These are phyloP conservation scores for Delphinapterus leucas DNA, from an alignment of 2,113 vertebrate genomes.

Conservation along the genomic window DNA sequence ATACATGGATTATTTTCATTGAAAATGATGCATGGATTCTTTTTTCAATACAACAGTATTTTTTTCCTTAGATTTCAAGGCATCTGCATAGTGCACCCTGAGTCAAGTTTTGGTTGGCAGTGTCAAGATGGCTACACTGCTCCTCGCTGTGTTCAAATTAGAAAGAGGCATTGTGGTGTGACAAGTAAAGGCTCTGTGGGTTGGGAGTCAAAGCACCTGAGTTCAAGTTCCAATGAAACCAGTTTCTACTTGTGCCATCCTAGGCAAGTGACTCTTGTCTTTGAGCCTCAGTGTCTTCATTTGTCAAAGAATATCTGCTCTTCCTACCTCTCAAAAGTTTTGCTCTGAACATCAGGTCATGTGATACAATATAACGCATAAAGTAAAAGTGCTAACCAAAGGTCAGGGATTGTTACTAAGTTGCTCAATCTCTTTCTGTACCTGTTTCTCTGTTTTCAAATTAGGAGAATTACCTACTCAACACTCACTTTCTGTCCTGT, in stretches of 20 bases:
- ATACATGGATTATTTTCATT: background rate
- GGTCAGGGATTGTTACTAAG: background rate
- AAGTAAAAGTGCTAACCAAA: background rate
- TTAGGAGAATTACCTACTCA: background rate
- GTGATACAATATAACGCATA: background rate
- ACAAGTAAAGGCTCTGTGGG: background rate
- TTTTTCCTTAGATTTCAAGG: background rate
- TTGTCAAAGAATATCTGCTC: background rate
- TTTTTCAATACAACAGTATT: background rate
- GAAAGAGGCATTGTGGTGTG: background rate
- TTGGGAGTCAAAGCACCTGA: background rate
- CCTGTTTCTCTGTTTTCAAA: background rate
- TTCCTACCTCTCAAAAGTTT: background rate
- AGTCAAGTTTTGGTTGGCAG: background rate
- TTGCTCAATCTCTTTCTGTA: background rate
- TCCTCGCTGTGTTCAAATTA: background rate
- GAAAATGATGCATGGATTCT: background rate
- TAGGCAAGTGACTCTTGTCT: background rate
- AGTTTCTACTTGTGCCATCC: background rate
- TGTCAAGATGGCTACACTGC: background rate
- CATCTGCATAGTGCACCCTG: fast-evolving
- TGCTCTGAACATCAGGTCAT: background rate
- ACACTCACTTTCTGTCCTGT: background rate
- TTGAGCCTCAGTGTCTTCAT: background rate
- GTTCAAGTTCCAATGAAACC: background rate